A percentile compares a stretch with the other conserved stretches of the same genome.
phyloP scores from a whole-genome alignment of 2,113 vertebrate species.

The Nothobranchius kuhntae region DNA sequence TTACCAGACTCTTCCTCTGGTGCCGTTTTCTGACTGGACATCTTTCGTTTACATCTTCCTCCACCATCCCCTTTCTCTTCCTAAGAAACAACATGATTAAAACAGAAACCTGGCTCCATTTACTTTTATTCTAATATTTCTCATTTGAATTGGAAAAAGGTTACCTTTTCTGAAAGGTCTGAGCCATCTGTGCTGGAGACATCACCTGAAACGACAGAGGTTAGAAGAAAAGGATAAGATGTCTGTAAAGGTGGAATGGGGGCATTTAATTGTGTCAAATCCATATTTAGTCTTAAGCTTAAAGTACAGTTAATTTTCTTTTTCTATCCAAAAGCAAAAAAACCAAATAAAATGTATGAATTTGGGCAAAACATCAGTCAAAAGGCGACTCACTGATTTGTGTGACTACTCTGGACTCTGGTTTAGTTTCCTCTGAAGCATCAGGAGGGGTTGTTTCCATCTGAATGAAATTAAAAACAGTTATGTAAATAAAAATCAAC shows the following conservation, averaged over 20 bases:
- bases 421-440: conserved; percentile 19
- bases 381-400: conserved; percentile 66
- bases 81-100: conserved; percentile 43
- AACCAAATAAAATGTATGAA: background rate
- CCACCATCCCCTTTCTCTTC: conserved; percentile 60
- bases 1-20: conserved; percentile 48
- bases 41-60: conserved; percentile 57
- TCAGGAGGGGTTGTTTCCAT: conserved; percentile 20
- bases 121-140: background rate
- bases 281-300: too few relatives aligned
- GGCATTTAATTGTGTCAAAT: too few relatives aligned
- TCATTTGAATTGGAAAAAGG: background rate
- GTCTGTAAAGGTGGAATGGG: background rate
- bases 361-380: background rate
- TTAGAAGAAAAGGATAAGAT: background rate
- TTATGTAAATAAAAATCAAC: background rate
- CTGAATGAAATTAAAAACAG: conserved; percentile 27
- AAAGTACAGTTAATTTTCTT: too few relatives aligned
- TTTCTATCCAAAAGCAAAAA: too few relatives aligned
- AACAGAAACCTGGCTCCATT: background rate
- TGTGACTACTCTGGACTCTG: conserved; percentile 51
- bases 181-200: conserved; percentile 63
- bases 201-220: conserved; percentile 46
- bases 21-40: conserved; percentile 40
- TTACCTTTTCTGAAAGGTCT: conserved; percentile 67